Conservation (phyloP, 2,113 vertebrate genomes). For the Microtus richardsoni region DNA sequence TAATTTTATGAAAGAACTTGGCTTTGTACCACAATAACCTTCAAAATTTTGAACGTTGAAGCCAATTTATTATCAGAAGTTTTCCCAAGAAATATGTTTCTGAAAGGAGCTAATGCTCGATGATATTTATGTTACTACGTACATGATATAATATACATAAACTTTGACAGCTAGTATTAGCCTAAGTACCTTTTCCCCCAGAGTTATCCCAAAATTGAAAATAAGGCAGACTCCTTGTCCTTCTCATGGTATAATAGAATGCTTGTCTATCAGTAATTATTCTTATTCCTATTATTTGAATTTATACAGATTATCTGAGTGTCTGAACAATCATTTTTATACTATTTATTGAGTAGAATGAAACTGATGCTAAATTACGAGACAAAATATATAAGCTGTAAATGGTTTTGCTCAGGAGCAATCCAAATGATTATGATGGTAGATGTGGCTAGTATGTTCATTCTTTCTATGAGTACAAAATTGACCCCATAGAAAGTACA, state of each 20-base stretch:
- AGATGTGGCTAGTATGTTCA: not conserved
- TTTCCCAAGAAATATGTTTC: not conserved
- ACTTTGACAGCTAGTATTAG: not conserved
- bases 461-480: not conserved
- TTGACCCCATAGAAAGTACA: not conserved
- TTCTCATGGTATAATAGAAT: not conserved
- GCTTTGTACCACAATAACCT: not conserved
- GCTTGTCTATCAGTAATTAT: not conserved
- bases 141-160: not conserved
- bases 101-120: not conserved
- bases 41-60: constrained; percentile 4
- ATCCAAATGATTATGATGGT: not conserved
- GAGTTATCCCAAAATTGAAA: not conserved
- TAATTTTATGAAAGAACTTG: not conserved
- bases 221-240: not conserved
- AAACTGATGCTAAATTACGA: not conserved
- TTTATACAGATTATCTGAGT: not conserved
- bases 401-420: not conserved
- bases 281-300: not conserved
- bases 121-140: not conserved
- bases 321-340: not conserved
- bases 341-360: not conserved
- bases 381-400: not conserved
- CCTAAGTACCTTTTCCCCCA: not conserved
- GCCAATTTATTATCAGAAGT: not conserved